Percentiles rank a stretch among this genome's conserved stretches.
phyloP scores from a whole-genome alignment of 2,888 invertebrate species.

The Osedax fenrisi region DNA sequence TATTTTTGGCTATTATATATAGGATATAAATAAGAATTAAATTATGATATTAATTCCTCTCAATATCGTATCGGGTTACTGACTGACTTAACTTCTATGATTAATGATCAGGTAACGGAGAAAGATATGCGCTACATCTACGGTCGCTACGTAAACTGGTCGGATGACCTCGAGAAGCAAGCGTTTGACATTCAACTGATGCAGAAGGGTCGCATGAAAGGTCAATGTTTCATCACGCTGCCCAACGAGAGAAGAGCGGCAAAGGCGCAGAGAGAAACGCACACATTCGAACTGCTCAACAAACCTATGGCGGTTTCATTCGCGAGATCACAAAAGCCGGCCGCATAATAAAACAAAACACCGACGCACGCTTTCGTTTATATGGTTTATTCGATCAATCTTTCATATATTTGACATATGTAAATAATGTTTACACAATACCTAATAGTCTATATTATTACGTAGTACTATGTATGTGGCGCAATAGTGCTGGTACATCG shows the following conservation, averaged over 20 bases:
- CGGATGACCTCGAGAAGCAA: conserved; percentile 48
- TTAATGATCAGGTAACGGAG: conserved; percentile 54
- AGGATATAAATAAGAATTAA: no score
- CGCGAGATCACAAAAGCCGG: conserved; percentile 55
- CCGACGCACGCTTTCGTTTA: no score
- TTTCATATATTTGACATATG: no score
- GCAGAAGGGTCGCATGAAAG: conserved; percentile 90
- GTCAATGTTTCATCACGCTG: conserved; percentile 80
- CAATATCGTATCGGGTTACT: no score
- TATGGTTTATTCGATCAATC: no score
- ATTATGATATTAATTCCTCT: no score
- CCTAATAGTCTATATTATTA: no score
- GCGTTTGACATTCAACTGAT: conserved; percentile 66
- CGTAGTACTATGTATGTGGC: no score
- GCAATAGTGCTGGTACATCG: no score
- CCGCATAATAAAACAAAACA: conserved; percentile 18
- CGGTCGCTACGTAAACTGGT: conserved; percentile 57
- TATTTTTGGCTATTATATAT: no score
- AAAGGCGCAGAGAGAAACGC: conserved; percentile 68
- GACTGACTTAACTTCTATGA: background rate
- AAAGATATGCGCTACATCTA: conserved; percentile 63
- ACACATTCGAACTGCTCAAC: conserved; percentile 72
- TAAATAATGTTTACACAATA: no score
- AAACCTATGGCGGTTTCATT: conserved; percentile 83
- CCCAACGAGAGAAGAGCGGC: conserved; percentile 62